These are phyloP conservation scores for Anomalospiza imberbis DNA, from an alignment of 2,797 vertebrate species.

Conservation along the genomic window DNA sequence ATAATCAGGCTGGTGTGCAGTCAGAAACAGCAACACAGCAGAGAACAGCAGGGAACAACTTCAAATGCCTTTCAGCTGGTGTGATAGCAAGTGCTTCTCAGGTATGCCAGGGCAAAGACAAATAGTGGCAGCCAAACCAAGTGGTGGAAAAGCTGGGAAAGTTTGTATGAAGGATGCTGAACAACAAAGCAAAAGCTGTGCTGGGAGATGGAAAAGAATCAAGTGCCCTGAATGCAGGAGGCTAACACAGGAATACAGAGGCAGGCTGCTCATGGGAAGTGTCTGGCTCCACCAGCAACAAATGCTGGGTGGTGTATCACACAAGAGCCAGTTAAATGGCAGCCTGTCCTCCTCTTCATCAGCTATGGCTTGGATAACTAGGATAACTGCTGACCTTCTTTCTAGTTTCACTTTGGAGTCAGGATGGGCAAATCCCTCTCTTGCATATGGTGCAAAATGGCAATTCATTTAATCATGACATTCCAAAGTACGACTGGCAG, in stretches of 20 bases:
- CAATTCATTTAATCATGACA: background rate
- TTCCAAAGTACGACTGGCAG: background rate
- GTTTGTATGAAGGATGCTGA: background rate
- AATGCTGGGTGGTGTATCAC: background rate
- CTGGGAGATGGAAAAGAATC: background rate
- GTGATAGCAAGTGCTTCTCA: background rate
- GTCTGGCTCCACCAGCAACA: background rate
- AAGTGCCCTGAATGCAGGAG: background rate
- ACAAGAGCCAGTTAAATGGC: background rate
- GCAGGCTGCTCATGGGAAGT: background rate
- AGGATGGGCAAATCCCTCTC: background rate
- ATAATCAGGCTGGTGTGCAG: background rate
- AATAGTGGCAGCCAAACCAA: background rate
- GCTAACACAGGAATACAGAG: background rate
- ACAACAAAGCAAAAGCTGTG: background rate
- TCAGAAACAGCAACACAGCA: background rate
- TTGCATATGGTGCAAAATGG: background rate
- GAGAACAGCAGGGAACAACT: background rate
- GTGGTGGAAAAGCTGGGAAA: background rate
- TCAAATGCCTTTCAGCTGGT: background rate
- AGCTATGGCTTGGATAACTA: background rate
- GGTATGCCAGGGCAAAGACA: background rate
- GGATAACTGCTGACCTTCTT: background rate
- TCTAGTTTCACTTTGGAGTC: background rate
- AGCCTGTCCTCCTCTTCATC: background rate